Conservation (phyloP, 2,797 vertebrate genomes). For the Corythornis leucogaster region DNA sequence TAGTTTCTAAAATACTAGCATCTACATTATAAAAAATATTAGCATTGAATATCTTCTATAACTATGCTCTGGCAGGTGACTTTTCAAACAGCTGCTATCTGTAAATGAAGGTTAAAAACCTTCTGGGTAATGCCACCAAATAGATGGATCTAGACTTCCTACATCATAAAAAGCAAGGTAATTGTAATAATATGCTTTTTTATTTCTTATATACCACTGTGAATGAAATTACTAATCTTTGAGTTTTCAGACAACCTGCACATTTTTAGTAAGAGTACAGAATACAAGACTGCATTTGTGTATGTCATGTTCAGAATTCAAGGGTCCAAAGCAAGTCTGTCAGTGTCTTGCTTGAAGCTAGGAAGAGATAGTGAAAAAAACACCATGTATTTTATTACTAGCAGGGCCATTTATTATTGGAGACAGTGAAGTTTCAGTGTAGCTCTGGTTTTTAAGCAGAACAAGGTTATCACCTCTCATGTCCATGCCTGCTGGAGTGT, state of each 20-base stretch:
- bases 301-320: not conserved
- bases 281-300: not conserved
- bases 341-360: not conserved
- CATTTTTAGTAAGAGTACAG: not conserved
- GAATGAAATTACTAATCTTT: not conserved
- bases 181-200: not conserved
- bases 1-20: not conserved
- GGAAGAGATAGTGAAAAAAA: not conserved
- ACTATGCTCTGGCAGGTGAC: not conserved
- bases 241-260: not conserved
- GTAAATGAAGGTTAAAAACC: not conserved
- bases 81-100: not conserved
- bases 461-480: not conserved
- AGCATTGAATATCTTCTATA: not conserved
- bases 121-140: not conserved
- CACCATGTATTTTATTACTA: not conserved
- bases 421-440: not conserved
- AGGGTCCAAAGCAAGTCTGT: too few relatives aligned
- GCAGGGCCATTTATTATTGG: not conserved
- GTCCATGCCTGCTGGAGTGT: not conserved
- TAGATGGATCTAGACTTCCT: not conserved
- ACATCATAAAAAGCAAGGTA: not conserved
- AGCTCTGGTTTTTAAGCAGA: not conserved
- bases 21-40: not conserved
- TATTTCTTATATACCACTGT: not conserved